A percentile compares a stretch with the other conserved stretches of the same genome.
Evolutionary conservation across 2,888 invertebrate genomes (phyloP).

Genomic region (Portevinia maculata): DNA sequence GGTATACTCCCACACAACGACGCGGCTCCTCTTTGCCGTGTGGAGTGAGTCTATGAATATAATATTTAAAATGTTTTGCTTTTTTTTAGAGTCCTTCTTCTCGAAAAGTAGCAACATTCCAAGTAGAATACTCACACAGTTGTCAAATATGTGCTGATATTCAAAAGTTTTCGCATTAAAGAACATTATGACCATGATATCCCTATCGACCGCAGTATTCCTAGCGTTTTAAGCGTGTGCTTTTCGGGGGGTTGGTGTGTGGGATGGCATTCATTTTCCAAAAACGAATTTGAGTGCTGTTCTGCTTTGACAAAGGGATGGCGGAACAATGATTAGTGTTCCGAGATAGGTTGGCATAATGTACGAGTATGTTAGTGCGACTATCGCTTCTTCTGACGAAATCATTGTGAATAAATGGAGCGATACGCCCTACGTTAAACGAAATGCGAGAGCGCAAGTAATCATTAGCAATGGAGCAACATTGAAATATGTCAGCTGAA

Average conservation of each 20-base stretch:
- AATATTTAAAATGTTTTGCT: constrained; percentile 62
- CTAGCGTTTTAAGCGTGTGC: constrained; percentile 4
- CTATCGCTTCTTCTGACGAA: constrained; percentile 21
- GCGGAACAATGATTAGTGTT: constrained; percentile 65
- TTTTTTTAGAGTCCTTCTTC: constrained; percentile 8
- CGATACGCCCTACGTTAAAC: constrained; percentile 35
- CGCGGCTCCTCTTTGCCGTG: background rate
- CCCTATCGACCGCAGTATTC: constrained; percentile 57
- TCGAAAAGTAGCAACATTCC: constrained; percentile 45
- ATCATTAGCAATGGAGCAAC: constrained; percentile 63
- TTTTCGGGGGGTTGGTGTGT: background rate
- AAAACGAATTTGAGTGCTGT: constrained; percentile 51
- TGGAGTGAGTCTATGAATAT: constrained; percentile 53
- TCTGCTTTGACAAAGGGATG: constrained; percentile 3
- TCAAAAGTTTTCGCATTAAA: constrained; percentile 74
- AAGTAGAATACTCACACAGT: constrained; percentile 67
- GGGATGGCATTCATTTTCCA: constrained; percentile 48
- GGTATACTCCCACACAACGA: background rate
- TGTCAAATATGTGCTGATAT: constrained; percentile 74
- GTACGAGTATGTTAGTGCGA: background rate
- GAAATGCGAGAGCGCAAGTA: constrained; percentile 49
- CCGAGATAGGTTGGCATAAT: constrained; percentile 22
- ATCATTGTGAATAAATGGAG: constrained; percentile 69
- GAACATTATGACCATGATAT: constrained; percentile 69
- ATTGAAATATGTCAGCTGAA: constrained; percentile 58